Percentiles rank a stretch among this genome's conserved stretches.
Conservation (phyloP, 2,888 invertebrate genomes). For the Caenorhabditis imperialis region DNA sequence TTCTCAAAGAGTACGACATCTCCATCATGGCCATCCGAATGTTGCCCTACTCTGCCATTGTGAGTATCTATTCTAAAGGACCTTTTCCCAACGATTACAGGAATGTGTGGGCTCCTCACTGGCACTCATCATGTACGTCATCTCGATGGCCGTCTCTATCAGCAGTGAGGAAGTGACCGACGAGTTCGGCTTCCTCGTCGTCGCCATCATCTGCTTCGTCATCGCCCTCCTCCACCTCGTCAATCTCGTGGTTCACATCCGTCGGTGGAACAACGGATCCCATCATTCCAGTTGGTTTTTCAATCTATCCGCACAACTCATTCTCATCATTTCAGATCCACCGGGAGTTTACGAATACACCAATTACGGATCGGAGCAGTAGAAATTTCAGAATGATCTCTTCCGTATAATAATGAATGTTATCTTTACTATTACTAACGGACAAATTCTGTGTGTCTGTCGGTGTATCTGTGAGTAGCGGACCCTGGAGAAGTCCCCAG, state of each 20-base stretch:
- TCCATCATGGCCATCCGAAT: slow-evolving; percentile 44
- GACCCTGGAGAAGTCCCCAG: too few species aligned
- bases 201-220: slow-evolving; percentile 34
- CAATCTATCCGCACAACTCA: too few species aligned
- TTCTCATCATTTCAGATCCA: slow-evolving; percentile 48
- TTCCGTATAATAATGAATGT: not conserved
- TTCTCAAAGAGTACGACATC: slow-evolving; percentile 47
- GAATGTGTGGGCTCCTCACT: slow-evolving; percentile 45
- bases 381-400: not conserved
- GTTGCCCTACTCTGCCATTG: slow-evolving; percentile 49
- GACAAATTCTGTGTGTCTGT: too few species aligned
- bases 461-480: too few species aligned
- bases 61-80: not conserved
- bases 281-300: slow-evolving; percentile 33
- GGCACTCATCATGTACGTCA: slow-evolving; percentile 29
- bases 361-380: slow-evolving; percentile 36
- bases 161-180: slow-evolving; percentile 47
- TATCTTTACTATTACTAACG: too few species aligned
- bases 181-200: slow-evolving; percentile 36
- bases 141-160: slow-evolving; percentile 33
- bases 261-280: slow-evolving; percentile 45
- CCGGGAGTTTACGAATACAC: slow-evolving; percentile 34
- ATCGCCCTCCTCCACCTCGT: slow-evolving; percentile 27
- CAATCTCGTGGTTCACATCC: slow-evolving; percentile 31
- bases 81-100: slow-evolving; percentile 2